Percentiles rank a stretch among this genome's conserved stretches.
These are phyloP conservation scores for Neodiprion fabricii DNA, from an alignment of 1,140 invertebrate genomes.

Conservation along the genomic window DNA sequence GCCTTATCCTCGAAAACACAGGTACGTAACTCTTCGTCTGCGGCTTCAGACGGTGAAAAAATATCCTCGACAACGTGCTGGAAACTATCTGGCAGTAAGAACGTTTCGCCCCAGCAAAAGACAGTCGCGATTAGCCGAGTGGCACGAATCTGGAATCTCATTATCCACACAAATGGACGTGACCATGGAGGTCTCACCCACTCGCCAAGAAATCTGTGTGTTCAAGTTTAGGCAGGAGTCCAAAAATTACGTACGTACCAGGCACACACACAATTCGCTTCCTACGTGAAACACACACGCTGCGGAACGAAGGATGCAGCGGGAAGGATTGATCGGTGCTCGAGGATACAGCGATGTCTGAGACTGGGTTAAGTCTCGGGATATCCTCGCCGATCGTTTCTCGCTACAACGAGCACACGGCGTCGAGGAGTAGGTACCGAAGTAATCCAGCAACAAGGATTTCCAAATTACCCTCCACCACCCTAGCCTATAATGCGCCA, in stretches of 20 bases:
- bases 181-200: background rate
- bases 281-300: background rate
- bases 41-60: background rate
- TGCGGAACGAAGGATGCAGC: background rate
- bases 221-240: background rate
- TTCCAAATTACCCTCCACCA: too few relatives aligned
- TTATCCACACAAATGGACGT: background rate
- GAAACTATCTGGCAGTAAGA: background rate
- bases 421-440: too few relatives aligned
- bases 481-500: too few relatives aligned
- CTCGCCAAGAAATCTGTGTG: conserved; percentile 1
- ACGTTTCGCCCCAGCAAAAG: background rate
- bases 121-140: background rate
- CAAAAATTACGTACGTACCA: background rate
- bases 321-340: background rate
- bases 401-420: too few relatives aligned
- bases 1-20: too few relatives aligned
- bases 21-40: background rate
- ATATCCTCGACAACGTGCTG: background rate
- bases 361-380: too few relatives aligned
- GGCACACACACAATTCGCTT: background rate
- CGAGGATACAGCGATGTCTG: too few relatives aligned
- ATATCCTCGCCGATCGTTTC: too few relatives aligned
- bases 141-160: too few relatives aligned
- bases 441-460: too few relatives aligned